phyloP scores from a whole-genome alignment of 2,888 invertebrate genomes.

The Pterostichus madidus region DNA sequence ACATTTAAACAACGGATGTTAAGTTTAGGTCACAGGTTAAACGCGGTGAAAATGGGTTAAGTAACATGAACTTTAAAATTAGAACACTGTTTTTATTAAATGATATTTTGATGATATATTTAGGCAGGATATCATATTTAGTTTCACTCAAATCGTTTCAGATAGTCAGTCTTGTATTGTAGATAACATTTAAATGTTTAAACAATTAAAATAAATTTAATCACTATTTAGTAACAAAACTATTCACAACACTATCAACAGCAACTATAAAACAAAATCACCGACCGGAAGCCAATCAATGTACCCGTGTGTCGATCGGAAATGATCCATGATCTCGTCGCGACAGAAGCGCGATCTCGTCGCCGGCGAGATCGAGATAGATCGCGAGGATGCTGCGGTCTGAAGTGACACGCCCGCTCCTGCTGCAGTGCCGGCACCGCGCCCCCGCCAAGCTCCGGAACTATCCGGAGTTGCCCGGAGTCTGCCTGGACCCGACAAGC shows the following conservation, averaged over 20 bases:
- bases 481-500: conserved; percentile 41
- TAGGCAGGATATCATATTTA: conserved; percentile 35
- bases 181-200: conserved; percentile 38
- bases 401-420: conserved; percentile 59
- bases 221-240: neutral
- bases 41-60: conserved; percentile 22
- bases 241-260: neutral
- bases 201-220: conserved; percentile 11
- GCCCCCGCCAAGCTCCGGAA: conserved; percentile 44
- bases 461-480: conserved; percentile 54
- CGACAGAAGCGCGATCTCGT: neutral
- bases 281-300: conserved; percentile 38
- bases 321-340: conserved; percentile 45
- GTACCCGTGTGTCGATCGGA: conserved; percentile 2
- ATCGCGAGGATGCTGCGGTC: conserved; percentile 54
- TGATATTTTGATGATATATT: conserved; percentile 13
- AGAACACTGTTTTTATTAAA: conserved; percentile 27
- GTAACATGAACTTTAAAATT: conserved; percentile 57
- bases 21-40: conserved; percentile 34
- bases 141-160: conserved; percentile 34
- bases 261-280: conserved; percentile 25
- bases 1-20: conserved; percentile 46
- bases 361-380: conserved; percentile 21
- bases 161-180: conserved; percentile 35
- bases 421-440: conserved; percentile 51